Conservation (phyloP, 2,113 vertebrate species). For the Protomyctophum bolini region DNA sequence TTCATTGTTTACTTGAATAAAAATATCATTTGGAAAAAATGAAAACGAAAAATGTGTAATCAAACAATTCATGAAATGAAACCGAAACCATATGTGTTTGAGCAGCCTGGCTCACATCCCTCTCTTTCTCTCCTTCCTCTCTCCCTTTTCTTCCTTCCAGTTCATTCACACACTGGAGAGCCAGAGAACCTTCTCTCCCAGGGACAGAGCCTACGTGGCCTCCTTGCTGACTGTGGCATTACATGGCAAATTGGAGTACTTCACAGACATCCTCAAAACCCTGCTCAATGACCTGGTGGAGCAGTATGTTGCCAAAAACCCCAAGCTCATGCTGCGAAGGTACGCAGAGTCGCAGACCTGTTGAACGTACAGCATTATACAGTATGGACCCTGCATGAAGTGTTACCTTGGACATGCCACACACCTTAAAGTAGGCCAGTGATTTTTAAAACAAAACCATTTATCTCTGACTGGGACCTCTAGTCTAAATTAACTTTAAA, state of each 20-base stretch:
- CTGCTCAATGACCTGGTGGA: constrained; percentile 94
- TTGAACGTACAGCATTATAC: no score
- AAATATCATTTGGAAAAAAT: neutral
- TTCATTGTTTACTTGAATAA: neutral
- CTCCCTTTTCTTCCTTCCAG: constrained; percentile 53
- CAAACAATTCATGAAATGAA: no score
- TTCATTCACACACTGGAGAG: constrained; percentile 98
- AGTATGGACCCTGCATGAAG: no score
- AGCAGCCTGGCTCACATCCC: neutral
- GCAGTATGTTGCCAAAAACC: constrained; percentile 97
- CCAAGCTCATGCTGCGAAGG: constrained; percentile 97
- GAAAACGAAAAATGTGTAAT: neutral
- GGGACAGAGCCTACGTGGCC: constrained; percentile 94
- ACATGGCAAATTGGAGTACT: constrained; percentile 96
- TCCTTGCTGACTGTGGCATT: constrained; percentile 93
- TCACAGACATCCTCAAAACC: constrained; percentile 96
- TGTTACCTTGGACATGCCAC: no score
- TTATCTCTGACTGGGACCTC: no score
- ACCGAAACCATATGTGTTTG: no score
- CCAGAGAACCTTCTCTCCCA: constrained; percentile 93
- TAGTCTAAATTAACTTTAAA: no score
- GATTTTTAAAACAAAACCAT: no score
- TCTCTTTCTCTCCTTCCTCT: neutral
- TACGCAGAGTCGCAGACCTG: constrained; percentile 42
- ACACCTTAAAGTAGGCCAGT: no score